Percentiles rank a stretch among this genome's conserved stretches.
phyloP scores from a whole-genome alignment of 1,140 invertebrate species.

The Zaprionus vittiger region DNA sequence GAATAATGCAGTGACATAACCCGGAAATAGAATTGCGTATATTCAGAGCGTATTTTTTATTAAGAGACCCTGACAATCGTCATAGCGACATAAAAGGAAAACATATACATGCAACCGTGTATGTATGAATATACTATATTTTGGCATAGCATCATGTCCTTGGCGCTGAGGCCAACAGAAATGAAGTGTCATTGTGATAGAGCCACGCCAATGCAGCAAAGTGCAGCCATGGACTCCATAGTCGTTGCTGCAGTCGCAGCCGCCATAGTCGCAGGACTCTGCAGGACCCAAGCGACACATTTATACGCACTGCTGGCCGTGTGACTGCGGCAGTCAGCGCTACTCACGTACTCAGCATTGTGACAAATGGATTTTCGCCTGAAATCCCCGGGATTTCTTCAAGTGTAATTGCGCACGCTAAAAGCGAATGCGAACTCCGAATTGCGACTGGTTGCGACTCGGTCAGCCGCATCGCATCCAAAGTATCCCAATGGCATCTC shows the following conservation, averaged over 20 bases:
- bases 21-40: conserved; percentile 34
- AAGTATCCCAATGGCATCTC: background rate
- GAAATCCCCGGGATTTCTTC: conserved; percentile 80
- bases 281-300: conserved; percentile 67
- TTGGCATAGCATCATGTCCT: conserved; percentile 57
- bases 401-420: conserved; percentile 80
- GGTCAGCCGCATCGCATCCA: conserved; percentile 29
- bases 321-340: conserved; percentile 51
- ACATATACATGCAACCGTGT: conserved; percentile 7
- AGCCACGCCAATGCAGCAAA: conserved; percentile 66
- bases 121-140: conserved; percentile 35
- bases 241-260: conserved; percentile 10
- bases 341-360: conserved; percentile 79
- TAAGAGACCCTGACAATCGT: conserved; percentile 49
- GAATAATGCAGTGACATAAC: conserved; percentile 36
- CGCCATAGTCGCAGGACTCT: conserved; percentile 42
- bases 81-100: conserved; percentile 27
- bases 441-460: conserved; percentile 21
- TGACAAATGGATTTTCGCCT: conserved; percentile 82
- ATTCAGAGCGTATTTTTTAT: conserved; percentile 30
- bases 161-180: conserved; percentile 76
- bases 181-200: conserved; percentile 81
- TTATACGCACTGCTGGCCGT: conserved; percentile 70
- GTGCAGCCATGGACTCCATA: conserved; percentile 42
- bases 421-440: conserved; percentile 72